A percentile compares a stretch with the other conserved stretches of the same genome.
These are phyloP conservation scores for Macrosiphum euphorbiae DNA, from an alignment of 2,888 invertebrate species.

Conservation along the genomic window DNA sequence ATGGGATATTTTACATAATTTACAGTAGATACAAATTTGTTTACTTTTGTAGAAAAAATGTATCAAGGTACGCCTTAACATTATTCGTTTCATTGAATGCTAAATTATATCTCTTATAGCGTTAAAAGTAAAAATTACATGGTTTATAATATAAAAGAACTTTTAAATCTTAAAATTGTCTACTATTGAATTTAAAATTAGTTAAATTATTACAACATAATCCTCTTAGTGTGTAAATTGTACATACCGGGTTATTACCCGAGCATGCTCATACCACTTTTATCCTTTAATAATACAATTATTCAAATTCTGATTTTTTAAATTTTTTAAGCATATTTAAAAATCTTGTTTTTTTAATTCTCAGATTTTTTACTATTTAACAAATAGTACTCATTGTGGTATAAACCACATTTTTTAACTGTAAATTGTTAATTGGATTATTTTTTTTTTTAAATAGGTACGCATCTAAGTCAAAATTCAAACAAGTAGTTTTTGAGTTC, in stretches of 20 bases:
- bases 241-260: neutral
- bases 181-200: neutral
- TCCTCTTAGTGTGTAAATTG: neutral
- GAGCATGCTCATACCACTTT: neutral
- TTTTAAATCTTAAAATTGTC: neutral
- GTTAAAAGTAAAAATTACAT: neutral
- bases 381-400: neutral
- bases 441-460: too few relatives aligned
- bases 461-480: too few relatives aligned
- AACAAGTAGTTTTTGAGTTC: neutral
- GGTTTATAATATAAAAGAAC: neutral
- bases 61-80: neutral
- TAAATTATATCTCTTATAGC: neutral
- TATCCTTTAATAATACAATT: neutral
- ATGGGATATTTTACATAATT: neutral
- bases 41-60: neutral
- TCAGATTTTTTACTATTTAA: neutral
- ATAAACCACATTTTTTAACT: neutral
- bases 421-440: neutral
- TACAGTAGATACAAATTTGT: neutral
- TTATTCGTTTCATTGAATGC: neutral
- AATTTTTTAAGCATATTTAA: neutral
- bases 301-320: neutral
- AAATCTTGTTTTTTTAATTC: neutral
- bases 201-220: neutral